Base-by-base conservation (phyloP, 2,113 vertebrate genomes). In the Falcunculus frontatus region DNA sequence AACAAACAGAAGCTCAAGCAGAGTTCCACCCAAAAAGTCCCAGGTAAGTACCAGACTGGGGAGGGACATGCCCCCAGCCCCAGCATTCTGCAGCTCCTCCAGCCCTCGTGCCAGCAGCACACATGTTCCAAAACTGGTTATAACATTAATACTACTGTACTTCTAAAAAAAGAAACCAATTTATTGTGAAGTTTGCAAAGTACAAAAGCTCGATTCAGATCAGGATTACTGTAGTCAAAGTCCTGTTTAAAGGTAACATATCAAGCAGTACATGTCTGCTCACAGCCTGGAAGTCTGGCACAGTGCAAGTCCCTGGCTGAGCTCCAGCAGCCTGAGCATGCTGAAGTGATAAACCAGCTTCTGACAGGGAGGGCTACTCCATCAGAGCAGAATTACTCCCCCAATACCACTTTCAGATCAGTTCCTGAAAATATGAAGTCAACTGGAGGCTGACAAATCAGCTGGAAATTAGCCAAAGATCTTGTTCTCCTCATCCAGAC, bases 301-400 rank as follows among this genome's bases (percentile, higher is more conserved):
- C 1, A 1, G 59, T 6, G 11, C 39, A 70, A 77, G 52, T 4
- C 44, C 60, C 65, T 94, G 91, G 86, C 42, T 12, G 10, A 75
- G 25, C 56, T 94, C 94, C 93, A 92, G 60, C 59, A 89, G 46
- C 42, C 23, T 3, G 37, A 96, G 53, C 44, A 44, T 1, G 5
- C 53, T 60, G 50, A 74, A 88, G 86, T 52, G 94, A 86, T 90
- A 92, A 93, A 88, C 37, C 89, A 95, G 89, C 64, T 79, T 13
- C 87, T 89, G 89, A 84, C 63, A 87, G 62, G 42, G 72, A 78
- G 47, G 84, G 73, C 86, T 84, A 63, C 33, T 80, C 94, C 83
- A 47, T 23, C 81, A 16, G 37, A 64, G 50, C 68, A 70, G n/a
- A 87, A 74, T 47, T 17, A 76, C 68, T 92, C 90, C 87, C 83